Evolutionary conservation across 2,797 vertebrate species (phyloP).

Genomic region (Gymnoscopelus microlampas): DNA sequence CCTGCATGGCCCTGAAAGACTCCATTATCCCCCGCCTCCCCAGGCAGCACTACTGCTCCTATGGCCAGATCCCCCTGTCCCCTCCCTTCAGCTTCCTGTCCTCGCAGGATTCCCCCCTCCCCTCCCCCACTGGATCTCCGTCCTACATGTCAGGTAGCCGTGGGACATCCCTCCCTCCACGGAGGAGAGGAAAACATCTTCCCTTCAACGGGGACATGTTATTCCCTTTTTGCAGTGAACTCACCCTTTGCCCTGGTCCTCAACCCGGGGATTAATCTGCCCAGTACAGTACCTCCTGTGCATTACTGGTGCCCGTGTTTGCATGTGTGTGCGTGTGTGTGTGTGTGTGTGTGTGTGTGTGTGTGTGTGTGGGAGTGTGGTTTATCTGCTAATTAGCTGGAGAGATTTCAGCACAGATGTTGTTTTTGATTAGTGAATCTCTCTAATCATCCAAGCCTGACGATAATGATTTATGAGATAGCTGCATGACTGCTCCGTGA

Average conservation of each 20-base stretch:
- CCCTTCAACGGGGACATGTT: constrained; percentile 60
- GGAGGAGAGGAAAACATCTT: constrained; percentile 63
- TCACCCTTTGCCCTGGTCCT: constrained; percentile 34
- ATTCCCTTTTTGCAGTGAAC: constrained; percentile 64
- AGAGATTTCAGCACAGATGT: constrained; percentile 56
- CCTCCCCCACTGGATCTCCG: constrained; percentile 74
- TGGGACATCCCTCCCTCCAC: constrained; percentile 48
- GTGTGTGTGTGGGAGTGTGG: background rate
- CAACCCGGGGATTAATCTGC: constrained; percentile 60
- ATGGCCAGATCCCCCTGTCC: constrained; percentile 80
- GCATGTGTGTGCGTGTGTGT: constrained; percentile 31
- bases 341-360: constrained; percentile 43
- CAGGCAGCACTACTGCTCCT: constrained; percentile 83
- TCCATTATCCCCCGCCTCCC: constrained; percentile 84
- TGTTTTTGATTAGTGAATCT: constrained; percentile 42
- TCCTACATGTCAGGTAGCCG: constrained; percentile 81
- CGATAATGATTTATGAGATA: constrained; percentile 21
- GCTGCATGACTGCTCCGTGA: constrained; percentile 32
- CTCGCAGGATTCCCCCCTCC: constrained; percentile 75
- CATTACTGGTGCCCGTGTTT: constrained; percentile 62
- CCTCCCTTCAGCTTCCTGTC: constrained; percentile 80
- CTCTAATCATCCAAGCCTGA: constrained; percentile 36
- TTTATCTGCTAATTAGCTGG: constrained; percentile 7
- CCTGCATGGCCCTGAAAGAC: constrained; percentile 86
- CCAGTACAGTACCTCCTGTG: constrained; percentile 59